Conservation (phyloP, 2,888 invertebrate species). For the Oxytorus armatus region DNA sequence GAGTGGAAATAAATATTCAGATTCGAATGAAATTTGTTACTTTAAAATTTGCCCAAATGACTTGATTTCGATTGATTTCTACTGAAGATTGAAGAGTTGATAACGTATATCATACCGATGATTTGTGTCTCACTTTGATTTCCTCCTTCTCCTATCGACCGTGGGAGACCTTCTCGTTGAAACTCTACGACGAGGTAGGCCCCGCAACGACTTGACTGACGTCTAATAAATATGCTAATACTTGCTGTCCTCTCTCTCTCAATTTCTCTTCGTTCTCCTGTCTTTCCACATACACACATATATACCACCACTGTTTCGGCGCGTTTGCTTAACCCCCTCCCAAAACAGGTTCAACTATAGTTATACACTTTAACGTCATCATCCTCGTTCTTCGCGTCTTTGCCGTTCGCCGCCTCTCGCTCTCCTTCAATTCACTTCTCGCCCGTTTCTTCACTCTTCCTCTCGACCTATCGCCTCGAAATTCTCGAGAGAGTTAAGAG, state of each 20-base stretch:
- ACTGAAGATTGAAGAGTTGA: not conserved
- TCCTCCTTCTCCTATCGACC: slow-evolving; percentile 24
- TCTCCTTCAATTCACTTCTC: slow-evolving; percentile 50
- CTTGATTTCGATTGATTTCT: slow-evolving; percentile 10
- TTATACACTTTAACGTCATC: slow-evolving; percentile 19
- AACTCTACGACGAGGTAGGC: slow-evolving; percentile 23
- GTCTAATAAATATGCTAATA: slow-evolving; percentile 78
- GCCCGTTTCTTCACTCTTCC: slow-evolving; percentile 24
- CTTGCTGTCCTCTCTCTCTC: slow-evolving; percentile 16
- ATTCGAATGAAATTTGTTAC: not conserved
- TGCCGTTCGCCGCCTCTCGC: not conserved
- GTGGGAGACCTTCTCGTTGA: slow-evolving; percentile 37
- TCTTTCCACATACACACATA: slow-evolving; percentile 23
- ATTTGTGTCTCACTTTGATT: slow-evolving; percentile 3
- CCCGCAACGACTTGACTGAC: slow-evolving; percentile 66
- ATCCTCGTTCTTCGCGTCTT: slow-evolving; percentile 30
- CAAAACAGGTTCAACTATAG: slow-evolving; percentile 2
- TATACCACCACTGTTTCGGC: slow-evolving; percentile 28
- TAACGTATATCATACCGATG: not conserved
- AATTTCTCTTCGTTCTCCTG: slow-evolving; percentile 21
- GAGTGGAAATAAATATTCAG: not conserved
- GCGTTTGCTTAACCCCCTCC: slow-evolving; percentile 46
- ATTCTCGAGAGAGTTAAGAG: slow-evolving; percentile 23
- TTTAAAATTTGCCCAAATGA: slow-evolving; percentile 9
- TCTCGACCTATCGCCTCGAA: slow-evolving; percentile 28